Evolutionary conservation across 2,113 vertebrate species (phyloP).

Genomic region (Coturnix japonica): DNA sequence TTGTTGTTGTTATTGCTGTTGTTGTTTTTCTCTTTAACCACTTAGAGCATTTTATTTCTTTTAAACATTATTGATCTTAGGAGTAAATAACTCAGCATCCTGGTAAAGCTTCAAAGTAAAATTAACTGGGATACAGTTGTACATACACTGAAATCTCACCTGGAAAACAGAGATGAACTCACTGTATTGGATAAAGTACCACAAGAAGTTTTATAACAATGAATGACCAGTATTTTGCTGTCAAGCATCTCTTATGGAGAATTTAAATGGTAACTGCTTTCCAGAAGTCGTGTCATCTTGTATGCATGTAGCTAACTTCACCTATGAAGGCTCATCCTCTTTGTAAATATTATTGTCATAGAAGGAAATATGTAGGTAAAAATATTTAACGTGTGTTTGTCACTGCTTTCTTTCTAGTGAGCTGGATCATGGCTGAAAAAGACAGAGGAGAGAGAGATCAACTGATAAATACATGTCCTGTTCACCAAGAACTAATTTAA

Average conservation of each 20-base stretch:
- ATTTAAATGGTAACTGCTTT: not conserved
- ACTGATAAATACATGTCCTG: slow-evolving; percentile 50
- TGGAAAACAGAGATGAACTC: not conserved
- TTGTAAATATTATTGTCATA: not conserved
- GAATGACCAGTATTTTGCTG: not conserved
- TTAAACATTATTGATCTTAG: not conserved
- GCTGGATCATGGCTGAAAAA: not conserved
- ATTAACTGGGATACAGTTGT: not conserved
- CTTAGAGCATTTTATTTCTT: not conserved
- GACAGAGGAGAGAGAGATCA: not conserved
- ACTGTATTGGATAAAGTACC: not conserved
- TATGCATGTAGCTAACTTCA: not conserved
- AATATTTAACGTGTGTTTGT: not conserved
- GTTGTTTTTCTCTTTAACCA: not conserved
- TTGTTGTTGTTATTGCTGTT: too few relatives aligned
- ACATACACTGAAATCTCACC: not conserved
- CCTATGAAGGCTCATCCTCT: not conserved
- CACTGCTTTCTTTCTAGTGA: not conserved
- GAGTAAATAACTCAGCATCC: not conserved
- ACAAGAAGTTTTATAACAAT: not conserved
- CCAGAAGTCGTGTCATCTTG: not conserved
- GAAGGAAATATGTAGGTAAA: not conserved
- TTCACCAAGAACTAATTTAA: slow-evolving; percentile 73
- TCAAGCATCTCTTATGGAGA: not conserved
- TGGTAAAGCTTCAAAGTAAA: not conserved